Conservation (phyloP, 2,113 vertebrate genomes). For the Podarcis cretensis region DNA sequence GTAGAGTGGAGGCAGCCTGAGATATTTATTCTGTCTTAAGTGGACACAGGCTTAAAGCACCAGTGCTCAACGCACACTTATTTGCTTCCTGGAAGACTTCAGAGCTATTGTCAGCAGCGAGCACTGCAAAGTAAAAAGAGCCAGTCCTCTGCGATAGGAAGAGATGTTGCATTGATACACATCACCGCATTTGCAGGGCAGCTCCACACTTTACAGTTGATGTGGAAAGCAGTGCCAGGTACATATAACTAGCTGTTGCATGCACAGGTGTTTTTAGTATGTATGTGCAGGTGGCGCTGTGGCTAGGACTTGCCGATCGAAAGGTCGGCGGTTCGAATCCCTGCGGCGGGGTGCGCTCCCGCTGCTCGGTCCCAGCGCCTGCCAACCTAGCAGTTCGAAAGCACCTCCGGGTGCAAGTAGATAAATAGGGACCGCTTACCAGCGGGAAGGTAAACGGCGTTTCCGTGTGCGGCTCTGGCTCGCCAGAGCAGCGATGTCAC, state of each 20-base stretch:
- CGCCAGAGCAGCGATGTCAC: too few species aligned
- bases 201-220: too few species aligned
- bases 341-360: too few species aligned
- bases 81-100: constrained; percentile 73
- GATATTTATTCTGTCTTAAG: neutral
- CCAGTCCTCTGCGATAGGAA: constrained; percentile 65
- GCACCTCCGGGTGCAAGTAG: too few species aligned
- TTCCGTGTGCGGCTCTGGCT: too few species aligned
- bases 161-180: constrained; percentile 53
- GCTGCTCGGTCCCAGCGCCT: too few species aligned
- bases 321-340: too few species aligned
- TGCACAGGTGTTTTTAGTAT: neutral
- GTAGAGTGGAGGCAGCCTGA: neutral
- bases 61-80: constrained; percentile 45
- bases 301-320: too few species aligned
- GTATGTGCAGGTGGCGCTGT: too few species aligned
- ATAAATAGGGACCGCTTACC: too few species aligned
- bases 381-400: too few species aligned
- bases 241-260: neutral
- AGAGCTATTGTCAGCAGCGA: constrained; percentile 61
- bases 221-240: neutral
- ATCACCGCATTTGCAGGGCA: constrained; percentile 45
- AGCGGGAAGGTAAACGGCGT: too few species aligned
- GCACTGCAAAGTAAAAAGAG: neutral
- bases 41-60: neutral